These are phyloP conservation scores for Acleris cristana DNA, from an alignment of 2,888 invertebrate species.

Conservation along the genomic window DNA sequence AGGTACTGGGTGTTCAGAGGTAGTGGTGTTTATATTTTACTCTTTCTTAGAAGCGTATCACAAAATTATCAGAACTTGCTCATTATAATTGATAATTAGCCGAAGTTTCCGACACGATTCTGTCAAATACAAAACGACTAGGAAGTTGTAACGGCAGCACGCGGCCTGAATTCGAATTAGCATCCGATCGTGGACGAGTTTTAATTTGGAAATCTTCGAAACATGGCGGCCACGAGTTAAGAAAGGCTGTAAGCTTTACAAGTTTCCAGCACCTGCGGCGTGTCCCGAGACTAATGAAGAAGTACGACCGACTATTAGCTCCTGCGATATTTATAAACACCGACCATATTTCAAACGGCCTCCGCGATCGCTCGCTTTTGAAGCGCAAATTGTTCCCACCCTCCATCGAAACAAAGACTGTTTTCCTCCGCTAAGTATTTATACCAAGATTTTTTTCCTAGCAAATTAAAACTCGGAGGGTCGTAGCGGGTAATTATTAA, in stretches of 20 bases:
- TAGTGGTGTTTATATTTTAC: too few relatives aligned
- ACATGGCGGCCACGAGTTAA: conserved; percentile 7
- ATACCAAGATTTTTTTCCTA: conserved; percentile 31
- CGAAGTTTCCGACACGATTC: too few relatives aligned
- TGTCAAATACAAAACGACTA: too few relatives aligned
- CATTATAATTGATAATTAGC: conserved; percentile 12
- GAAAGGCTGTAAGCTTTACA: conserved; percentile 10
- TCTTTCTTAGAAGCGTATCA: neutral
- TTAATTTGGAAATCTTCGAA: conserved; percentile 6
- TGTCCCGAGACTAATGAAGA: conserved; percentile 54
- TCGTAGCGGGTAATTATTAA: conserved; percentile 58
- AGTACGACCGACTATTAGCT: conserved; percentile 59
- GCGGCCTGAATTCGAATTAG: conserved; percentile 20
- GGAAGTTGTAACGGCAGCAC: neutral
- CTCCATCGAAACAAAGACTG: conserved; percentile 12
- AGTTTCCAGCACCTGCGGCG: conserved; percentile 31
- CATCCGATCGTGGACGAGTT: neutral
- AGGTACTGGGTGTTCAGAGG: too few relatives aligned
- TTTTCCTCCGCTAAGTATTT: conserved; percentile 38
- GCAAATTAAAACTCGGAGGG: conserved; percentile 48
- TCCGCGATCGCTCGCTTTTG: conserved; percentile 27
- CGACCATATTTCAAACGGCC: conserved; percentile 56
- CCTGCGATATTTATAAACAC: conserved; percentile 65
- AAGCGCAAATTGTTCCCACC: conserved; percentile 18
- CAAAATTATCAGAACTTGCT: neutral